phyloP scores from a whole-genome alignment of 2,113 vertebrate species.

The Pangasianodon gigas region DNA sequence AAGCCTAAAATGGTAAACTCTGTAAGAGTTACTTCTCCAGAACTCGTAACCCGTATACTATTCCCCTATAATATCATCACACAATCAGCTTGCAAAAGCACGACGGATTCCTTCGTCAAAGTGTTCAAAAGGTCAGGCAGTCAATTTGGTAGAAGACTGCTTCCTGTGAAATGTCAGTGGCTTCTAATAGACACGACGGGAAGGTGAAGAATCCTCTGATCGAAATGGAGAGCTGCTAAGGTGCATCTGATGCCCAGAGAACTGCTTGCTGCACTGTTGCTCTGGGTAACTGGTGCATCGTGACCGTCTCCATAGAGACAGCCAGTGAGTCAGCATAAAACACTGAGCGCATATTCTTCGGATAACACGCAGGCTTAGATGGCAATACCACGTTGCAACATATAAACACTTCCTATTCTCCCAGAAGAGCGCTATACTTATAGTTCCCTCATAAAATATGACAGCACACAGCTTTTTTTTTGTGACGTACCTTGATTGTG shows the following conservation, averaged over 20 bases:
- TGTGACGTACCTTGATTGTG: slow-evolving; percentile 90
- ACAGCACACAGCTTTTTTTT: neutral
- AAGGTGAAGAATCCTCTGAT: slow-evolving; percentile 13
- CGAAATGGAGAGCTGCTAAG: slow-evolving; percentile 11
- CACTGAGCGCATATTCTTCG: slow-evolving; percentile 15
- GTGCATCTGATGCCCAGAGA: slow-evolving; percentile 30
- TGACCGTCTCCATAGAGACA: slow-evolving; percentile 59
- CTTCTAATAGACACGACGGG: neutral
- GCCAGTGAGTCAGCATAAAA: slow-evolving; percentile 72
- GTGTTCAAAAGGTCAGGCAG: slow-evolving; percentile 46
- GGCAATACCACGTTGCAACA: neutral
- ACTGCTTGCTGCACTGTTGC: slow-evolving; percentile 54
- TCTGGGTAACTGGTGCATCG: slow-evolving; percentile 65
- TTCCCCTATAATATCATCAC: neutral
- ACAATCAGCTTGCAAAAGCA: neutral
- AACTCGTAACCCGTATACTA: too few species aligned
- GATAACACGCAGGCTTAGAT: neutral
- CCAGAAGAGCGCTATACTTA: neutral
- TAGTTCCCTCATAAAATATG: neutral
- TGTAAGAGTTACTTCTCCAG: neutral
- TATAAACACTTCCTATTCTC: slow-evolving; percentile 19
- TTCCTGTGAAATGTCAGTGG: slow-evolving; percentile 31
- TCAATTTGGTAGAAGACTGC: neutral
- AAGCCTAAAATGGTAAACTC: neutral
- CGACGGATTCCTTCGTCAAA: neutral